Evolutionary conservation across 2,888 invertebrate genomes (phyloP).

Genomic region (Ormyrus labotus): DNA sequence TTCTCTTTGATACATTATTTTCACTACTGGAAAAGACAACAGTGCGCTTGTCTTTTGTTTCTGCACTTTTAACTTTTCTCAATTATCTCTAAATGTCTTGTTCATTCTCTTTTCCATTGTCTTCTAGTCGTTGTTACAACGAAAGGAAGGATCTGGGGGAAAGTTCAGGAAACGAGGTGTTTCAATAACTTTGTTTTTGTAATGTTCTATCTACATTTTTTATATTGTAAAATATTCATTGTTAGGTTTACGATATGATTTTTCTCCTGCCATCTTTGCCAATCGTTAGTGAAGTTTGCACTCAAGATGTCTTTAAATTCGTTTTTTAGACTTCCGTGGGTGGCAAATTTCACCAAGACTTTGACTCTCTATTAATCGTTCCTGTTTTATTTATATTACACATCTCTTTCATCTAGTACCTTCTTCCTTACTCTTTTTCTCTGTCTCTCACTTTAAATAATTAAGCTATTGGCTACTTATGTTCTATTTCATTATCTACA

Average conservation of each 20-base stretch:
- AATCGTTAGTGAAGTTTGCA: conserved; percentile 56
- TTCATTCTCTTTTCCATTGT: conserved; percentile 53
- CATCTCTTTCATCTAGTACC: conserved; percentile 38
- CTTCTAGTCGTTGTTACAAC: conserved; percentile 50
- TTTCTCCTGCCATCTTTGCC: conserved; percentile 64
- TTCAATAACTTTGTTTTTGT: conserved; percentile 63
- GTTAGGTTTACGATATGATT: conserved; percentile 75
- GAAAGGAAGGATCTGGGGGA: conserved; percentile 42
- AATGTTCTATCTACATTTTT: conserved; percentile 74
- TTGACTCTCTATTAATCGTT: conserved; percentile 36
- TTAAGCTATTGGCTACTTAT: conserved; percentile 74
- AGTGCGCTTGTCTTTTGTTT: conserved; percentile 45
- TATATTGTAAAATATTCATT: conserved; percentile 75
- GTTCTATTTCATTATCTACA: conserved; percentile 74
- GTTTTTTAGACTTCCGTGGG: conserved; percentile 48
- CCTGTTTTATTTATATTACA: conserved; percentile 64
- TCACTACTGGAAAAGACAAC: conserved; percentile 66
- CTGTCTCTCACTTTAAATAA: conserved; percentile 73
- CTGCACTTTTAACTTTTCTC: conserved; percentile 57
- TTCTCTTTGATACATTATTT: conserved; percentile 72
- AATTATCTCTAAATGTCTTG: conserved; percentile 48
- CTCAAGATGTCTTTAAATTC: conserved; percentile 57
- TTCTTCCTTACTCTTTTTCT: conserved; percentile 61
- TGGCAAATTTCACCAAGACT: conserved; percentile 38
- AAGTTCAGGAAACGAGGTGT: conserved; percentile 53